These are phyloP conservation scores for Micromys minutus DNA, from an alignment of 2,113 vertebrate species.

Conservation along the genomic window DNA sequence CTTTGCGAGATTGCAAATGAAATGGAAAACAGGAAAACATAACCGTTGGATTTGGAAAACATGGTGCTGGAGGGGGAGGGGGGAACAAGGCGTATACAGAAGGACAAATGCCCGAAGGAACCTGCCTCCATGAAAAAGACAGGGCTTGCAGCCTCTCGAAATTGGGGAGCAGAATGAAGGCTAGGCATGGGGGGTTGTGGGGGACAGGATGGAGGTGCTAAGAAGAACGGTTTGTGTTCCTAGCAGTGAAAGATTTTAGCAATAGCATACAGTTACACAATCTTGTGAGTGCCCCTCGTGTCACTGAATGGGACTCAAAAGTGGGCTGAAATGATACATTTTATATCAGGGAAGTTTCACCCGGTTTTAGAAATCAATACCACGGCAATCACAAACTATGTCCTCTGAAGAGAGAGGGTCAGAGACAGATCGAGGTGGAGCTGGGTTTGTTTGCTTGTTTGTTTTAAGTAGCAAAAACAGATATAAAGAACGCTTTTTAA, in stretches of 20 bases:
- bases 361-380: slow-evolving; percentile 42
- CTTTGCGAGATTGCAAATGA: neutral
- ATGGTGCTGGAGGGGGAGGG: fast-evolving
- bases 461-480: neutral
- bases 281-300: too few species aligned
- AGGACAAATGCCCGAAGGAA: fast-evolving
- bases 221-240: neutral
- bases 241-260: neutral
- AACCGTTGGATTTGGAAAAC: too few species aligned
- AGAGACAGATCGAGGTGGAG: neutral
- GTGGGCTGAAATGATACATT: neutral
- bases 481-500: neutral
- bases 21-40: neutral
- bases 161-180: neutral
- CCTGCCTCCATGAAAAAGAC: neutral
- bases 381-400: neutral
- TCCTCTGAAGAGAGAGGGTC: neutral
- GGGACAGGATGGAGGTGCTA: fast-evolving
- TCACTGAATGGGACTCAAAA: neutral
- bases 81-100: neutral
- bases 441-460: neutral
- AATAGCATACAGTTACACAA: neutral
- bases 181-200: fast-evolving
- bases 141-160: neutral
- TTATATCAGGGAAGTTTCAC: neutral